Evolutionary conservation across 2,113 vertebrate genomes (phyloP), one percentile per base, ranked within the genome.

Genomic region (Oncorhynchus tshawytscha): DNA sequence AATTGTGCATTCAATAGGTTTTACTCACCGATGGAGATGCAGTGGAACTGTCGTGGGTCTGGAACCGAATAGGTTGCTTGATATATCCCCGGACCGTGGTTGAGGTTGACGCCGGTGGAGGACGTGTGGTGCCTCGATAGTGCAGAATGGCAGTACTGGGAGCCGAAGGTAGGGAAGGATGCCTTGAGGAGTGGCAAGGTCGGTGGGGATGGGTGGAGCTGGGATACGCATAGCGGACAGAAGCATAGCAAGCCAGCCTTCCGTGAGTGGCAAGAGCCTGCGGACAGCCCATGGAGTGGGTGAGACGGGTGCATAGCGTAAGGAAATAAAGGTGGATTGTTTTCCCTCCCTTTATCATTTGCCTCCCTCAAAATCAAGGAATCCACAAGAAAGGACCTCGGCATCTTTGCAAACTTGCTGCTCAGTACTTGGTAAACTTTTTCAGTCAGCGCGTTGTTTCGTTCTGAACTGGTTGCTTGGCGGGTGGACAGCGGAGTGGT

Each of bases 331-430:
- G 97, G 96, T 31, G 96, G 93, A 85, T 80, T 91, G 84, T 83
- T 92, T 16, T 96, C 96, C 84, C 85, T 96, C n/a, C 94, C 93
- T 81, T 97, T 98, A 73, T 98, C 97, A 25, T 87, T 92, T 0
- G 94, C 87, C 88, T 99, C 97, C 84, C 97, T 94, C 89, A 98
- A 93, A 93, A 99, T 98, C 82, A 98, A 92, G 73, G 97, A 98
- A 91, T 99, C 97, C 94, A 99, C 97, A 51, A 99, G 93, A 90
- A 99, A 99, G 76, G 97, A 99, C 85, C 97, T 95, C 75, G 97
- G 97, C 97, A 99, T 98, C 74, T 84, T 91, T 73, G 82, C 90
- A 20, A 76, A 79, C 73, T 69, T 70, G 83, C 70, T 76, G 81
- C 64, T 85, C 67, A 29, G 77, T 71, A 31, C 75, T 73, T 80